These are phyloP conservation scores for Amazona vittata DNA, from an alignment of 2,113 vertebrate genomes.

Conservation along the genomic window DNA sequence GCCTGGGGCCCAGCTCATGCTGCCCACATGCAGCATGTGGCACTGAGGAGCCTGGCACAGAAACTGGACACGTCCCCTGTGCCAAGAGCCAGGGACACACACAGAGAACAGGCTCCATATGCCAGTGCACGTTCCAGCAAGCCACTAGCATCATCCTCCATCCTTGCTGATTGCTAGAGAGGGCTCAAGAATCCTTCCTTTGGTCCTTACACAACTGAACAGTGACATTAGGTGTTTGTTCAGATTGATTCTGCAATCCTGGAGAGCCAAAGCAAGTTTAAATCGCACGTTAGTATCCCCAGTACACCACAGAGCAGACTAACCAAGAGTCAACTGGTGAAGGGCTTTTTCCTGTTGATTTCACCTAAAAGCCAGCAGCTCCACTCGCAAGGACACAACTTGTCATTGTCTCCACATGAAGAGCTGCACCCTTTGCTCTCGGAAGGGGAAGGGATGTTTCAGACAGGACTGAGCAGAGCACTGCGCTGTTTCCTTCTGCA, in stretches of 20 bases:
- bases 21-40: background rate
- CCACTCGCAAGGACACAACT: background rate
- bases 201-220: background rate
- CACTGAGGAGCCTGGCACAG: background rate
- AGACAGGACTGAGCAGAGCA: background rate
- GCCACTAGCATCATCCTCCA: background rate
- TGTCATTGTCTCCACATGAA: accelerated
- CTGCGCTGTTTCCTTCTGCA: background rate
- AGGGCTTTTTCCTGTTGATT: background rate
- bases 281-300: background rate
- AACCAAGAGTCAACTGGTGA: background rate
- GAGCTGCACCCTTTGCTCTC: background rate
- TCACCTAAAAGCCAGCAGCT: background rate
- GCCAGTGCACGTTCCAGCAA: background rate
- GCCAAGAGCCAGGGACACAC: background rate
- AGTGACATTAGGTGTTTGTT: background rate
- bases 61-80: background rate
- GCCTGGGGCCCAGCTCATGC: background rate
- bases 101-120: background rate
- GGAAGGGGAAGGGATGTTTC: accelerated
- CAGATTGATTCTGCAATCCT: background rate
- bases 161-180: background rate
- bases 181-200: background rate
- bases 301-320: background rate
- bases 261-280: background rate